phyloP scores from a whole-genome alignment of 2,113 vertebrate species.

The Halcyon senegalensis region DNA sequence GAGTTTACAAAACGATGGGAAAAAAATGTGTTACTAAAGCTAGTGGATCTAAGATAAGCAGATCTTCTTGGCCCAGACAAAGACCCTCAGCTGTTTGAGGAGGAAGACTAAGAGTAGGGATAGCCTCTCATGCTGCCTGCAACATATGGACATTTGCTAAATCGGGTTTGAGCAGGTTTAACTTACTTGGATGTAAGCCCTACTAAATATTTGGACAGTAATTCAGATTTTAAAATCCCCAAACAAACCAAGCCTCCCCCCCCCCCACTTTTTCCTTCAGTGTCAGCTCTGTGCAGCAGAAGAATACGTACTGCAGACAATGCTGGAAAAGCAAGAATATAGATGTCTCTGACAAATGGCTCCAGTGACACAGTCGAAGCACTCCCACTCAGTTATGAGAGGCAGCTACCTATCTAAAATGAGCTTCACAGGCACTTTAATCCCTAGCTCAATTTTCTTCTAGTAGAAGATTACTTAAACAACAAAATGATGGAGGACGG shows the following conservation, averaged over 20 bases:
- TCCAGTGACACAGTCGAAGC: background rate
- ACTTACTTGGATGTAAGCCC: background rate
- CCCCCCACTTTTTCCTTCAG: background rate
- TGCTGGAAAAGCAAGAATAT: background rate
- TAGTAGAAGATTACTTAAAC: background rate
- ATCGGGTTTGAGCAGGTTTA: conserved; percentile 37
- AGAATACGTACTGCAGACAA: background rate
- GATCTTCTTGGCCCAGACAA: background rate
- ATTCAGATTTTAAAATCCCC: background rate
- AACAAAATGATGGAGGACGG: background rate
- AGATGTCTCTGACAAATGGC: background rate
- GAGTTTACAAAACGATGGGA: background rate
- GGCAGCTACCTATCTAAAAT: background rate
- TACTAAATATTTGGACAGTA: background rate
- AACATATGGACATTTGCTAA: conserved; percentile 29
- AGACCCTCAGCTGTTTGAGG: background rate
- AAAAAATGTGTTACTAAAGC: background rate
- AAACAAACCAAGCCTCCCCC: background rate
- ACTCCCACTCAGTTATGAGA: background rate
- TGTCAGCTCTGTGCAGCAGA: background rate
- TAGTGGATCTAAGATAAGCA: conserved; percentile 13
- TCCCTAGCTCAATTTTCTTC: background rate
- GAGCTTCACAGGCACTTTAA: background rate
- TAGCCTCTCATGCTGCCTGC: background rate
- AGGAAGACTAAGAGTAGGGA: background rate